Evolutionary conservation across 64 coral and sea anemone species (phyloP).

Genomic region (Cladopsammia gracilis): DNA sequence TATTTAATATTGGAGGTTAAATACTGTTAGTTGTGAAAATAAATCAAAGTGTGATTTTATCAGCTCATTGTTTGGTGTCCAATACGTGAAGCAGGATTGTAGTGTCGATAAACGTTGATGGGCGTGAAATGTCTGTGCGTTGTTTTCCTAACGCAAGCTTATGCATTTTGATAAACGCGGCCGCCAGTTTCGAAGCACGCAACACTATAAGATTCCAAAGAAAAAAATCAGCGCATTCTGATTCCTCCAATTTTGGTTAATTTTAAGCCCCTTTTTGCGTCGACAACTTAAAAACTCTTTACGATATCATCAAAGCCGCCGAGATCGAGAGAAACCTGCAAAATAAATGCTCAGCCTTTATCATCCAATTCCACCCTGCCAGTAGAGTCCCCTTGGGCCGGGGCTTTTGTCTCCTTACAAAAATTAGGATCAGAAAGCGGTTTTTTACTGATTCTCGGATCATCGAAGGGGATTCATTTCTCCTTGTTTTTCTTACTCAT

Average conservation of each 20-base stretch:
- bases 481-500: no score
- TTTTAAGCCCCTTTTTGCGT: no score
- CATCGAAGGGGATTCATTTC: no score
- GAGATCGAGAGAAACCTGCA: no score
- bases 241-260: neutral
- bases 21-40: conserved; percentile 25
- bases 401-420: no score
- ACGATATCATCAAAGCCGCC: no score
- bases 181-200: conserved; percentile 6
- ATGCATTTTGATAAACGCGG: conserved; percentile 1
- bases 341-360: no score
- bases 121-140: neutral
- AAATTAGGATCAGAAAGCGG: no score
- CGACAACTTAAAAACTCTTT: no score
- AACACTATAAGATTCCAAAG: neutral
- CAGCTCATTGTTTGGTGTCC: conserved; percentile 2
- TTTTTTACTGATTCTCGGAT: no score
- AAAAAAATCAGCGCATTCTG: neutral
- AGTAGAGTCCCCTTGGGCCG: no score
- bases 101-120: neutral
- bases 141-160: conserved; percentile 11
- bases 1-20: conserved; percentile 21
- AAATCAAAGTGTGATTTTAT: conserved; percentile 29
- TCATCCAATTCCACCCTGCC: no score
- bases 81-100: neutral